These are phyloP conservation scores for Erythrolamprus reginae DNA, from an alignment of 2,113 vertebrate genomes.

Conservation along the genomic window DNA sequence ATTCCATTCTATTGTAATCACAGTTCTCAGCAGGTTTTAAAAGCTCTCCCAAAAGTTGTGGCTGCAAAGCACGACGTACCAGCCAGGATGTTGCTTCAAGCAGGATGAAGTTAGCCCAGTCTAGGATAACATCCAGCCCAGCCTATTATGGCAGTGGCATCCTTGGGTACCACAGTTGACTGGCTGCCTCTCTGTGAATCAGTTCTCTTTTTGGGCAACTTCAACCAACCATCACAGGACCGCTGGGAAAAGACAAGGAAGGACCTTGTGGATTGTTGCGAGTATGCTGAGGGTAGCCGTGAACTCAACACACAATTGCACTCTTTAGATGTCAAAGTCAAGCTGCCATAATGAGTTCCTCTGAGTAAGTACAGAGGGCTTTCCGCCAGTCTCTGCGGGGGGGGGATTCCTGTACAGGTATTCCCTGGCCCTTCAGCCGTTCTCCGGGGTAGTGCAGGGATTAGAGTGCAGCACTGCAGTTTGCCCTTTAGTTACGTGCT, in stretches of 20 bases:
- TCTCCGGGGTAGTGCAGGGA: no score
- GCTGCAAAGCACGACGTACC: background rate
- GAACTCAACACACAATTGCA: background rate
- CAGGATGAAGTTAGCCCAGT: background rate
- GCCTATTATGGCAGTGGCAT: background rate
- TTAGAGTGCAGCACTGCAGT: no score
- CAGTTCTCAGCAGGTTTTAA: background rate
- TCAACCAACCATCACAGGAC: background rate
- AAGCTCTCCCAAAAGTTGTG: background rate
- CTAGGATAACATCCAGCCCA: background rate
- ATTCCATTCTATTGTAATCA: no score
- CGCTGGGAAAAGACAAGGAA: no score
- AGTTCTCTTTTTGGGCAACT: background rate
- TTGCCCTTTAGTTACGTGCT: no score
- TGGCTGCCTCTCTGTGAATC: background rate
- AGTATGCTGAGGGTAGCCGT: rapidly evolving
- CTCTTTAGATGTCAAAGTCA: background rate
- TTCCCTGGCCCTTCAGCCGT: background rate
- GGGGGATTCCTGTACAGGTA: no score
- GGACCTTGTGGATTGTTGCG: no score
- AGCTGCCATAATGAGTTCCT: background rate
- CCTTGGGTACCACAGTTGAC: background rate
- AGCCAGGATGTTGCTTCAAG: background rate
- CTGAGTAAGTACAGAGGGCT: background rate
- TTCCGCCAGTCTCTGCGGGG: background rate